These are phyloP conservation scores for Polypterus bichir DNA, from an alignment of 2,113 vertebrate genomes.

Conservation along the genomic window DNA sequence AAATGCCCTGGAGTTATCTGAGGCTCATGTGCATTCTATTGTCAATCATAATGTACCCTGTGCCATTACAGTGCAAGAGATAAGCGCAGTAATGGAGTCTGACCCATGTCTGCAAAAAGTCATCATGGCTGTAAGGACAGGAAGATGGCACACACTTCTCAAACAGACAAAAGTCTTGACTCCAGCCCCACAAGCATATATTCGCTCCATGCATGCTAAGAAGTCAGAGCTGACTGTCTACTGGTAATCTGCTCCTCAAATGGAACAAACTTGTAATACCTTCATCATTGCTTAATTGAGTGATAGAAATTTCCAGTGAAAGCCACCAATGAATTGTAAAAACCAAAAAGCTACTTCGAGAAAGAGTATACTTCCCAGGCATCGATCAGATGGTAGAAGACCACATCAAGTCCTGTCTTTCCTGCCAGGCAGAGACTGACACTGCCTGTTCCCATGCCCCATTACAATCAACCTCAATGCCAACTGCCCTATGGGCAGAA, in stretches of 20 bases:
- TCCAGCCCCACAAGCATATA: background rate
- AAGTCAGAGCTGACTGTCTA: background rate
- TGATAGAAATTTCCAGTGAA: background rate
- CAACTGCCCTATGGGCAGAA: background rate
- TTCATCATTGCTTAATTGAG: background rate
- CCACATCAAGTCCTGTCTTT: background rate
- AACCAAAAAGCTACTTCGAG: background rate
- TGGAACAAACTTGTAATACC: background rate
- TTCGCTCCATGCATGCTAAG: background rate
- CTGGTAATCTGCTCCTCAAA: background rate
- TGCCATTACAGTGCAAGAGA: background rate
- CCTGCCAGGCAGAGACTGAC: background rate
- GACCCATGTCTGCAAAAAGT: background rate
- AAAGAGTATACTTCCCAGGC: background rate
- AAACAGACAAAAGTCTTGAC: background rate
- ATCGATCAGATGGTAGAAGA: background rate
- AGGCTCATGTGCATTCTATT: background rate
- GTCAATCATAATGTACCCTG: background rate
- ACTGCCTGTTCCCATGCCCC: background rate
- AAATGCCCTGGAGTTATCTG: background rate
- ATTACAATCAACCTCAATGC: background rate
- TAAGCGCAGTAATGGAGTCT: background rate
- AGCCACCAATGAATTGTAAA: background rate
- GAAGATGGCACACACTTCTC: background rate
- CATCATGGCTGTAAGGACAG: background rate